Evolutionary conservation across 2,113 vertebrate genomes (phyloP).

Genomic region (Austrofundulus limnaeus): DNA sequence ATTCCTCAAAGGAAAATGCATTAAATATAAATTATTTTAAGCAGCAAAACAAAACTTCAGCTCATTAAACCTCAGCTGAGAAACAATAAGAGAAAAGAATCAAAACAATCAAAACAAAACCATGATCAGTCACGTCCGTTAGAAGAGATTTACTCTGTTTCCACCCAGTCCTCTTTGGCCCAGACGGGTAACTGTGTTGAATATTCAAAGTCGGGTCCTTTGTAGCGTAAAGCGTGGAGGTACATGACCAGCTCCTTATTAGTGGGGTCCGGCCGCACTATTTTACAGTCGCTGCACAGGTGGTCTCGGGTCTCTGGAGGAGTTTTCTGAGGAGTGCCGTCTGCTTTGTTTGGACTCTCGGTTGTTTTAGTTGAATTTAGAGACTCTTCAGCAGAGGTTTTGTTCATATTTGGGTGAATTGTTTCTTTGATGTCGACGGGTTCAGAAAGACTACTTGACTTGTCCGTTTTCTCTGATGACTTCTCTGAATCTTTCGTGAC

Average conservation of each 20-base stretch:
- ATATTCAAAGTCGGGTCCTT: conserved; percentile 93
- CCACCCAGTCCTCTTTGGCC: conserved; percentile 90
- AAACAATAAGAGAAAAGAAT: no score
- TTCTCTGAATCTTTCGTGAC: conserved; percentile 3
- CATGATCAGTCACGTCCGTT: not conserved
- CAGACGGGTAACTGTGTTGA: conserved; percentile 87
- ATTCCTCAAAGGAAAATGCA: not conserved
- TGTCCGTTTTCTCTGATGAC: not conserved
- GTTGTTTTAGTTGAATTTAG: conserved; percentile 7
- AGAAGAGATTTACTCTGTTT: conserved; percentile 49
- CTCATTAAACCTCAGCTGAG: no score
- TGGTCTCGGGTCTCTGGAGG: conserved; percentile 69
- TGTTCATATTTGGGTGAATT: not conserved
- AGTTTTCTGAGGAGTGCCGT: not conserved
- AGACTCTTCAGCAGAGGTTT: not conserved
- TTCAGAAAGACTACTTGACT: not conserved
- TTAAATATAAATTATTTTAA: conserved; percentile 11
- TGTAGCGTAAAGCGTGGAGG: conserved; percentile 92
- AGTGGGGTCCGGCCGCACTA: conserved; percentile 84
- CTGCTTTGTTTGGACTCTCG: conserved; percentile 2
- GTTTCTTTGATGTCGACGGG: not conserved
- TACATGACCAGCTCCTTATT: conserved; percentile 94
- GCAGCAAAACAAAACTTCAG: not conserved
- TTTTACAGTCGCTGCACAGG: conserved; percentile 88
- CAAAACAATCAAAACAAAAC: not conserved